Base-by-base conservation (phyloP, 2,113 vertebrate genomes). In the Cynopterus brachyotis region DNA sequence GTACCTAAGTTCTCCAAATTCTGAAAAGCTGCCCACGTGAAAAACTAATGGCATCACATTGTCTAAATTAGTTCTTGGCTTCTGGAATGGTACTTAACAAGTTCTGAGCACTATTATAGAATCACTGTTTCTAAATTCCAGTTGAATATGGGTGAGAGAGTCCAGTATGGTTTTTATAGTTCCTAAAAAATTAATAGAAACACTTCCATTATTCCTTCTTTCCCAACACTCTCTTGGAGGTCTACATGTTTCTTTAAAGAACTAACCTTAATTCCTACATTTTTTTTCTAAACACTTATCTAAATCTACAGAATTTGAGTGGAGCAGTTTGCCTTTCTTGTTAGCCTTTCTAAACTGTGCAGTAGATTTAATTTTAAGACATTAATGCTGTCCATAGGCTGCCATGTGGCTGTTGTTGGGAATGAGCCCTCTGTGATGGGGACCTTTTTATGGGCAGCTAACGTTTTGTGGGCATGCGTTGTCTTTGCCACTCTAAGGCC, bases 51-150 rank as follows among this genome's bases (percentile, higher is more conserved):
- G 42, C 11, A 87, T 83, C 73, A 40, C 42, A 86, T 15, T 62
- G 50, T 83, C 94, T 89, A 90, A 96, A 92, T 87, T 59, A 24
- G 83, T 55, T 32, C 64, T 83, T 70, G 59, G 26, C 85, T 78
- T 89, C 69, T 75, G 73, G 32, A 97, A 70, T 55, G 19, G 20
- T 64, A 17, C 80, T 89, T 89, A 6, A 75, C 78, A 57, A 45
- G 40, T 76, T 26, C 9, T 11, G 59, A 59, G 79, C 72, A 50
- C 28, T 75, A 4, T 79, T 53, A 16, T 64, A 85, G 81, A 92
- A 64, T 81, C 66, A 55, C 85, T 91, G 3, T 90, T 93, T 97
- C 57, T 91, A 76, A 72, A 82, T 57, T 79, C 37, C 24, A 30
- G 1, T 55, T 32, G 20, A 40, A 20, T 53, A 17, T 30, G 24